Evolutionary conservation across 2,888 invertebrate species (phyloP).

Genomic region (Podabrus alpinus): DNA sequence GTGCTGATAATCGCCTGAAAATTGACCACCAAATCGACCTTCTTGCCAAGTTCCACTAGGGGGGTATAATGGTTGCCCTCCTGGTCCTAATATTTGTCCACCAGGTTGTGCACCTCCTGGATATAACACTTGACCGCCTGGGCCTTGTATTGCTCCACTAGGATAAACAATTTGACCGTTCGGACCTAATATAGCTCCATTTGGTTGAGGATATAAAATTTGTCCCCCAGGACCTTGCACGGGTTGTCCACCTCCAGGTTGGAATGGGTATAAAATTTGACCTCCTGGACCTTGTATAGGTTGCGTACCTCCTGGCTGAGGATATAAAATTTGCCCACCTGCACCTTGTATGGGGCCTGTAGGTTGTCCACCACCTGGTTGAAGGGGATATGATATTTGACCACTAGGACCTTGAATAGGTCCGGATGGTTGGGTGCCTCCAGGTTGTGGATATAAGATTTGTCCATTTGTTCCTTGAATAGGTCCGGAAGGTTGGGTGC

Average conservation of each 20-base stretch:
- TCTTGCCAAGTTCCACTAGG: neutral
- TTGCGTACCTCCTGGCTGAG: neutral
- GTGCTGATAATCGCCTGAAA: conserved; percentile 38
- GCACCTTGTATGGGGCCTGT: conserved; percentile 2
- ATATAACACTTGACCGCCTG: conserved; percentile 17
- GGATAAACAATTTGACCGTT: neutral
- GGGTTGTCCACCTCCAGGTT: neutral
- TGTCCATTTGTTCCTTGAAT: conserved; percentile 21
- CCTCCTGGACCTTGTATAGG: conserved; percentile 14
- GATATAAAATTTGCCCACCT: neutral
- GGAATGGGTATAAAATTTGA: neutral
- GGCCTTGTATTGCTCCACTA: neutral
- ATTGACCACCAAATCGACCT: conserved; percentile 40
- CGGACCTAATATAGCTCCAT: neutral
- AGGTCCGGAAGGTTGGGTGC: neutral
- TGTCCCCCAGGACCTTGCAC: no score
- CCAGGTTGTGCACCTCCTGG: neutral
- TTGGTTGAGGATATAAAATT: neutral
- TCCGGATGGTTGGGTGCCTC: neutral
- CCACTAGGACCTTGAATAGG: neutral
- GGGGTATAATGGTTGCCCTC: neutral
- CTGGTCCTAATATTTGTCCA: neutral
- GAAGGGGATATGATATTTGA: neutral
- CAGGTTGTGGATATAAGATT: neutral
- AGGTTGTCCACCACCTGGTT: neutral